Evolutionary conservation across 2,113 vertebrate genomes (phyloP).

Genomic region (Odocoileus hemionus): DNA sequence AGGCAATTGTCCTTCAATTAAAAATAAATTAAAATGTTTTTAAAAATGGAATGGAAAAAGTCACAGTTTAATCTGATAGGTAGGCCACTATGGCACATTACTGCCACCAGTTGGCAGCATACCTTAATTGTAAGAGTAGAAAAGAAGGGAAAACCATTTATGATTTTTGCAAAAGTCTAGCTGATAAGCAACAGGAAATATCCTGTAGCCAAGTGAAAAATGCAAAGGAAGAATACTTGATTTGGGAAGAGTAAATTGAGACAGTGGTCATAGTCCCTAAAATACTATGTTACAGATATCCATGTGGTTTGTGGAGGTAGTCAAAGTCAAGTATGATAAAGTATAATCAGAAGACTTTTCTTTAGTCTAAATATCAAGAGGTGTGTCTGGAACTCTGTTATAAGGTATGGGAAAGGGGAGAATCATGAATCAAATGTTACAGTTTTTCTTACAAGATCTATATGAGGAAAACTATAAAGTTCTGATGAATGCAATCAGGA

Average conservation of each 20-base stretch:
- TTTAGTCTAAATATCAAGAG: constrained; percentile 13
- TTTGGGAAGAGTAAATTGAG: not conserved
- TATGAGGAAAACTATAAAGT: not conserved
- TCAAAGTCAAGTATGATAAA: not conserved
- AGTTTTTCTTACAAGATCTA: not conserved
- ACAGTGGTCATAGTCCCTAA: not conserved
- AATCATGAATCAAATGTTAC: not conserved
- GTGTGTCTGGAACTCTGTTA: not conserved
- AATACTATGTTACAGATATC: not conserved
- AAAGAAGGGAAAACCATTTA: not conserved
- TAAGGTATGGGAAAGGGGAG: not conserved
- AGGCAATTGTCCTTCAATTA: not conserved
- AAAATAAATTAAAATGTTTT: not conserved
- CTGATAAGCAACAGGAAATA: not conserved
- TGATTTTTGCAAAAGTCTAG: not conserved
- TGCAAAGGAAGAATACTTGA: not conserved
- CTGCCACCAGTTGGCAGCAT: constrained; percentile 35
- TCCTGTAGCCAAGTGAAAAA: not conserved
- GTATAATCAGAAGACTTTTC: not conserved
- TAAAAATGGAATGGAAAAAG: not conserved
- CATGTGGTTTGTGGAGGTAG: not conserved
- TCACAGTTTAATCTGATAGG: not conserved
- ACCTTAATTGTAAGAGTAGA: constrained; percentile 53
- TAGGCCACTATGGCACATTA: not conserved
- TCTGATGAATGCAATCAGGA: not conserved